Conservation (phyloP, 2,113 vertebrate species). For the Stigmatopora nigra region DNA sequence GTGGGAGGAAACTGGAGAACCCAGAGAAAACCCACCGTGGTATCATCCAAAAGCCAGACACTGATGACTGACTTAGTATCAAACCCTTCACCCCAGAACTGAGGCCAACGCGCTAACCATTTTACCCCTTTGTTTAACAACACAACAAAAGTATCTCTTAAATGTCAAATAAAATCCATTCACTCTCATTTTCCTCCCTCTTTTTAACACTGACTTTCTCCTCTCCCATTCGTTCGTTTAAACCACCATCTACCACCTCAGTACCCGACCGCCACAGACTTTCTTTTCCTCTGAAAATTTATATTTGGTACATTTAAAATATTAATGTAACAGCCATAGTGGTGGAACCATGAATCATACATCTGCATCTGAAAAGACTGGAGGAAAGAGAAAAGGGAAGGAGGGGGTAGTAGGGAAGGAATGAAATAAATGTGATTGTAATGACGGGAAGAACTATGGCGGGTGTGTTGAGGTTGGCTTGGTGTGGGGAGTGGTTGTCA, state of each 20-base stretch:
- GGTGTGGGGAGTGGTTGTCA: not conserved
- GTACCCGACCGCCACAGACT: not conserved
- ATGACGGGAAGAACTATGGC: constrained; percentile 10
- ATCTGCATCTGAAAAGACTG: constrained; percentile 36
- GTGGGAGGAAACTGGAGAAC: too few relatives aligned
- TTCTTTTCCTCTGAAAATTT: constrained; percentile 30
- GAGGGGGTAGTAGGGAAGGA: not conserved
- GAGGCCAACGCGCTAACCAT: too few relatives aligned
- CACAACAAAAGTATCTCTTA: not conserved
- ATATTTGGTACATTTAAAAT: constrained; percentile 60
- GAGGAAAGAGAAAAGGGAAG: not conserved
- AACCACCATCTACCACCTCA: not conserved
- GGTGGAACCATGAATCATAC: constrained; percentile 54
- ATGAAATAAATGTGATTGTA: constrained; percentile 23
- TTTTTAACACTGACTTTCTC: not conserved
- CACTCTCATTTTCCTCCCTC: not conserved
- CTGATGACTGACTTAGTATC: too few relatives aligned
- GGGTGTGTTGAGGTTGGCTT: not conserved
- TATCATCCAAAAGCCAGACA: not conserved
- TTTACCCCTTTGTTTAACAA: not conserved
- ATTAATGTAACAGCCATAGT: constrained; percentile 49
- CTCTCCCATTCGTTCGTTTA: not conserved
- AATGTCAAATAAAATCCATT: not conserved
- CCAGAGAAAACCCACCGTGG: too few relatives aligned
- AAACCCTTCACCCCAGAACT: too few relatives aligned